Evolutionary conservation across 2,113 vertebrate species (phyloP), one percentile per base, ranked within the genome.

Genomic region (Oreochromis spilurus): DNA sequence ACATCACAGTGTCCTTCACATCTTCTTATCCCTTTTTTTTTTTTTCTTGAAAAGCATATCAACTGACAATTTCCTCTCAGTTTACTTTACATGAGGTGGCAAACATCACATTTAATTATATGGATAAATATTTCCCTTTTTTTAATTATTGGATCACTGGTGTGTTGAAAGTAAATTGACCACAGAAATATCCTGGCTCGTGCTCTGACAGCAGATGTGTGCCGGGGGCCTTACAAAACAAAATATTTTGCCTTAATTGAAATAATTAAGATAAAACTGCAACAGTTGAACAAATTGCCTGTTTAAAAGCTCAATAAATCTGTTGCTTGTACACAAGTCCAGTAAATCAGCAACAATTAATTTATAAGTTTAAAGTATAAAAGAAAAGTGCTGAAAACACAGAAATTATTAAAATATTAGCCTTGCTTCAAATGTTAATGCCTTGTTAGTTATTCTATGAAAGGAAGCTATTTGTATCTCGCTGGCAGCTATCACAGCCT

Each of bases 1-100:
- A 36, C 72, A 87, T 85, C 81, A 81, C 24, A 79, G 36, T 52
- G 58, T 86, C 90, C 85, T 85, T 87, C 86, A 75, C 45, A 48
- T 80, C 79, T 52, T 45, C 24, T 38, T 65, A 65, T 79, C 36
- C 36, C 7, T 45, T 1, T 16, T 45, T n/a, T 12, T 45, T 82
- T 2, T 19, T 58, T 80, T 34, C 9, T 84, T 65, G 78, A 82
- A 84, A 77, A 57, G 38, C 13, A 88, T 78, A 87, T 78, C n/a
- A 19, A 81, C 16, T 34, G 9, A 3, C 62, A 79, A 26, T 83
- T 84, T 38, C 29, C 81, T 83, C 81, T 75, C 36, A 79, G 55
- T 84, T 84, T 40, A 67, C 14, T 50, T 31, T 19, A 75, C 24
- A 75, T 1, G 24, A 75, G 43, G 70, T 75, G 43, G 43, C 54